Conservation (phyloP, 37 sponge, comb jelly and placozoan genomes). For the Chondrosia reniformis region DNA sequence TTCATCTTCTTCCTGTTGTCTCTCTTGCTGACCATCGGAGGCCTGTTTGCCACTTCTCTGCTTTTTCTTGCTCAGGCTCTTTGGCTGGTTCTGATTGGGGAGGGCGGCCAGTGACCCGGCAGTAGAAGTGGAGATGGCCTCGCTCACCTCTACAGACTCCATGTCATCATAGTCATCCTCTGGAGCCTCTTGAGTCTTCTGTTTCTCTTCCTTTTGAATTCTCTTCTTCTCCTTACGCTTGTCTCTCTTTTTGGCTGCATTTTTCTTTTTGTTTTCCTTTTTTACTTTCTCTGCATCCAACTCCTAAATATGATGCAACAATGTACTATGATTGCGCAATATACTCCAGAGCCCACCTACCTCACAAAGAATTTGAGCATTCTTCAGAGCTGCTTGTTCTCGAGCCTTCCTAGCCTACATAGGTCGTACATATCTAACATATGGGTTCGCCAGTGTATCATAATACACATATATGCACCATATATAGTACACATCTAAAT, state of each 20-base stretch:
- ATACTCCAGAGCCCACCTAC: neutral
- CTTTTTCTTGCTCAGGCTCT: neutral
- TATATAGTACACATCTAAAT: neutral
- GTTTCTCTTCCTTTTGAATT: constrained; percentile 60
- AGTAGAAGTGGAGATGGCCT: neutral
- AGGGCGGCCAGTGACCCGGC: neutral
- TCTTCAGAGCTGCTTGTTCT: constrained; percentile 79
- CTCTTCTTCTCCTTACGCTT: constrained; percentile 86
- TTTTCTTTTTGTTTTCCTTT: constrained; percentile 82
- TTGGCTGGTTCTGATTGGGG: neutral
- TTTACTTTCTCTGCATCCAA: constrained; percentile 90
- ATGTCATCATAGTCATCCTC: constrained; percentile 41
- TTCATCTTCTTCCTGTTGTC: neutral
- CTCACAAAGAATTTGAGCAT: constrained; percentile 80
- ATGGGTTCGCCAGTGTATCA: too few relatives aligned
- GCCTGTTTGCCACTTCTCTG: neutral
- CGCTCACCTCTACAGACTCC: constrained; percentile 15
- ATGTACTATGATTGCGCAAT: neutral
- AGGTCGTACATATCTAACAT: neutral
- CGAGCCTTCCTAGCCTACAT: constrained; percentile 76
- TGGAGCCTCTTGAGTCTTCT: constrained; percentile 29
- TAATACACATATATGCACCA: neutral
- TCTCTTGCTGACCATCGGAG: neutral
- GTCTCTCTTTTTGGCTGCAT: constrained; percentile 76
- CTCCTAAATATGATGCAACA: constrained; percentile 20